Conservation (phyloP, 2,888 invertebrate species). For the Tuberolachnus salignus region DNA sequence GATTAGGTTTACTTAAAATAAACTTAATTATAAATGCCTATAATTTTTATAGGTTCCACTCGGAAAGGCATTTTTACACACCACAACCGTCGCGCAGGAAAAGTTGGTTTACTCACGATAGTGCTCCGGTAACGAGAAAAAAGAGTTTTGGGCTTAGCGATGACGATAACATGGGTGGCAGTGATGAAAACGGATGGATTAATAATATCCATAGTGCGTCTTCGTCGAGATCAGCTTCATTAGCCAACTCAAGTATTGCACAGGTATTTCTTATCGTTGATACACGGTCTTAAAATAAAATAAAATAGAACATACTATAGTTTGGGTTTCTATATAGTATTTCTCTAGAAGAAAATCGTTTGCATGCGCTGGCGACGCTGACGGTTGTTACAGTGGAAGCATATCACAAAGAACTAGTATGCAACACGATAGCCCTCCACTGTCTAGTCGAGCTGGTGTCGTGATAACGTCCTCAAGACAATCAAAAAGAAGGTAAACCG, state of each 20-base stretch:
- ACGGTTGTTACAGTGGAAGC: slow-evolving; percentile 53
- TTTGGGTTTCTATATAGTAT: slow-evolving; percentile 35
- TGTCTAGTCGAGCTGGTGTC: slow-evolving; percentile 80
- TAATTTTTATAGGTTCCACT: slow-evolving; percentile 33
- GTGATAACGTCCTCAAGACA: slow-evolving; percentile 89
- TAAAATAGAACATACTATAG: background rate
- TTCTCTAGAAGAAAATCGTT: slow-evolving; percentile 53
- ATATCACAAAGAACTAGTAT: slow-evolving; percentile 66
- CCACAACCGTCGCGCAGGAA: slow-evolving; percentile 38
- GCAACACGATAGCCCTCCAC: slow-evolving; percentile 68
- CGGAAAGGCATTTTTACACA: slow-evolving; percentile 45
- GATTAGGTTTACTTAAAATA: background rate
- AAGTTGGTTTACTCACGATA: slow-evolving; percentile 49
- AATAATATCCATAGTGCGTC: slow-evolving; percentile 51
- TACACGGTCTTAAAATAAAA: background rate
- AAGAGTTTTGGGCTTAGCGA: slow-evolving; percentile 45
- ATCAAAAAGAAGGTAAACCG: slow-evolving; percentile 78
- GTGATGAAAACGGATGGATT: slow-evolving; percentile 49
- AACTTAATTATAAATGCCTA: background rate
- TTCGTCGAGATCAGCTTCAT: slow-evolving; percentile 59
- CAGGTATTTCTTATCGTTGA: slow-evolving; percentile 56
- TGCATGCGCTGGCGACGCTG: slow-evolving; percentile 43
- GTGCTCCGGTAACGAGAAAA: slow-evolving; percentile 32
- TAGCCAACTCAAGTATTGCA: slow-evolving; percentile 59
- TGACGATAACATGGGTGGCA: slow-evolving; percentile 30